Evolutionary conservation across 2,113 vertebrate species (phyloP).

Genomic region (Gorsachius goisagi): DNA sequence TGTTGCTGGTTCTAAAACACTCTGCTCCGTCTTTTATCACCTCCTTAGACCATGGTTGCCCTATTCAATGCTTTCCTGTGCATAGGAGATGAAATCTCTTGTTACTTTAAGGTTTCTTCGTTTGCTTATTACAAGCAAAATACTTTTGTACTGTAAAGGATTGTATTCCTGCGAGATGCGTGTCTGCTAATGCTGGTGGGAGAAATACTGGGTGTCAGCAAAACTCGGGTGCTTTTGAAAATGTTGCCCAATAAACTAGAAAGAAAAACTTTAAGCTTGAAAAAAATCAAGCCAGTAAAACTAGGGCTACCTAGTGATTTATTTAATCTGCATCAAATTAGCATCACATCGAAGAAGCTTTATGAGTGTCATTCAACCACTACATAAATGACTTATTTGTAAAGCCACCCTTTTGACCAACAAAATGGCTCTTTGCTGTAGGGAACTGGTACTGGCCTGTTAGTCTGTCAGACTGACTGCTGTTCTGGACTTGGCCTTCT

Average conservation of each 20-base stretch:
- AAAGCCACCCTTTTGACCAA: neutral
- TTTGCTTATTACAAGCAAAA: neutral
- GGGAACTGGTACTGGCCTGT: neutral
- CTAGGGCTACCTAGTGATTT: neutral
- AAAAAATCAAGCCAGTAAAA: neutral
- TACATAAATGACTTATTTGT: neutral
- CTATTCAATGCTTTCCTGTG: neutral
- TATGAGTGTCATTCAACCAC: neutral
- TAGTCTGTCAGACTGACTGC: neutral
- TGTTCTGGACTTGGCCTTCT: neutral
- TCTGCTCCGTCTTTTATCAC: neutral
- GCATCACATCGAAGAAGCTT: neutral
- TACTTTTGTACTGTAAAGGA: neutral
- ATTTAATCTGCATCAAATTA: neutral
- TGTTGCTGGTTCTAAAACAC: neutral
- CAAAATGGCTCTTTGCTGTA: neutral
- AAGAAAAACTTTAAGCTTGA: neutral
- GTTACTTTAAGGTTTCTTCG: neutral
- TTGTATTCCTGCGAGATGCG: neutral
- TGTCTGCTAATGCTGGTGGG: rapidly evolving
- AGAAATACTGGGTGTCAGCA: neutral
- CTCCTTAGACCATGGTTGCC: neutral
- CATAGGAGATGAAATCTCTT: neutral
- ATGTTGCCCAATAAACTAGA: neutral
- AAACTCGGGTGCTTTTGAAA: neutral